Percentiles rank a stretch among this genome's conserved stretches.
These are phyloP conservation scores for Nipponacmea schrenckii DNA, from an alignment of 2,888 invertebrate species.

Conservation along the genomic window DNA sequence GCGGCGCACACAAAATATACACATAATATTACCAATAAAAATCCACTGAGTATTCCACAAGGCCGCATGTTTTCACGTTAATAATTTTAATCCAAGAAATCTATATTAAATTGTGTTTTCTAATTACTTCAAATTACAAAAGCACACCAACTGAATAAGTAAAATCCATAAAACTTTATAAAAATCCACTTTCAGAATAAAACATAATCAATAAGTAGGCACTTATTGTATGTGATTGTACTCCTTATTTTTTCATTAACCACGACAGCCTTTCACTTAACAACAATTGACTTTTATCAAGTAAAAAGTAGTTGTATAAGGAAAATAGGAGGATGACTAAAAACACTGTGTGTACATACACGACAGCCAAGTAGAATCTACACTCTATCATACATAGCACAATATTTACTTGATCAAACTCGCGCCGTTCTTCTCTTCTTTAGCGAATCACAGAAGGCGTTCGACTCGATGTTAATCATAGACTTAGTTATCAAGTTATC, in stretches of 20 bases:
- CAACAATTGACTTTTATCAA: neutral
- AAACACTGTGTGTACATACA: too few species aligned
- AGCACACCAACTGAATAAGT: too few species aligned
- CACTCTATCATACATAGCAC: too few species aligned
- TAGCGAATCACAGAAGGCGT: neutral
- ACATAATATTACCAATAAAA: neutral
- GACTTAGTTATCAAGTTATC: constrained; percentile 1
- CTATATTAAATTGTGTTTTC: too few species aligned
- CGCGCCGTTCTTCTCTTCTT: neutral
- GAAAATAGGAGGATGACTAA: too few species aligned
- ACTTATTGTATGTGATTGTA: neutral
- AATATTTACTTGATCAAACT: constrained; percentile 1
- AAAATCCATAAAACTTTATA: too few species aligned
- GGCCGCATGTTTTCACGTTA: neutral
- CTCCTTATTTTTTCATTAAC: neutral
- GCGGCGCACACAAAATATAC: neutral
- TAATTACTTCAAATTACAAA: too few species aligned
- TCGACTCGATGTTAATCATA: neutral
- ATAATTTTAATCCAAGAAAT: too few species aligned
- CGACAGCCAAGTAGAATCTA: too few species aligned
- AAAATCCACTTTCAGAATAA: too few species aligned
- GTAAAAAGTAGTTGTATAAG: too few species aligned
- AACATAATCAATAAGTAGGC: neutral
- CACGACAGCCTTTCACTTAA: neutral
- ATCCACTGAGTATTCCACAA: neutral